These are phyloP conservation scores for Drosophila sucinea DNA, from an alignment of 1,140 invertebrate genomes.

Conservation along the genomic window DNA sequence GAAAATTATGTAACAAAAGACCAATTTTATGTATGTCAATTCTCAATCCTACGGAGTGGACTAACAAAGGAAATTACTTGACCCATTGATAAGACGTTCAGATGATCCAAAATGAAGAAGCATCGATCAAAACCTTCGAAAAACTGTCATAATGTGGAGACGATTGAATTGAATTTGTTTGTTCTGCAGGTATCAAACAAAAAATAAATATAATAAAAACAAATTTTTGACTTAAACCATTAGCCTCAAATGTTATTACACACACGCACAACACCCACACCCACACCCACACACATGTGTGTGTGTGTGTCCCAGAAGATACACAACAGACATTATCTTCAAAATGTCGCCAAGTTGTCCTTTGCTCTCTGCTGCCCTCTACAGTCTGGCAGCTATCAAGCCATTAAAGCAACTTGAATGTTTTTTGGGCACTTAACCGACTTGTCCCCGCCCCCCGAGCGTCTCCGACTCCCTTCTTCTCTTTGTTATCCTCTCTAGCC, in stretches of 20 bases:
- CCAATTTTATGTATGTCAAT: too few species aligned
- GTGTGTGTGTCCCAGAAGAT: not conserved
- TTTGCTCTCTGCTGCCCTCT: not conserved
- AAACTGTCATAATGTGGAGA: too few species aligned
- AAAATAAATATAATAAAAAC: not conserved
- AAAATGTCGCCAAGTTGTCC: not conserved
- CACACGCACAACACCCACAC: not conserved
- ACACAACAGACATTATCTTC: too few species aligned
- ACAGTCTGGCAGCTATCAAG: not conserved
- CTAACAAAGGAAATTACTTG: too few species aligned
- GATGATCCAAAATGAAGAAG: too few species aligned
- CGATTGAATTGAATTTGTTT: not conserved
- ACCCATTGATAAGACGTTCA: too few species aligned
- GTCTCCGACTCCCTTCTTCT: not conserved
- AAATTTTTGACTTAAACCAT: not conserved
- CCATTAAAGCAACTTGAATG: slow-evolving; percentile 12
- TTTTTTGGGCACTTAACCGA: slow-evolving; percentile 10
- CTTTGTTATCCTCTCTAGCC: not conserved
- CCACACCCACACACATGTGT: not conserved
- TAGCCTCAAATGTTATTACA: not conserved
- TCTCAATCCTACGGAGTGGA: too few species aligned
- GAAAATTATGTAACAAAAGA: too few species aligned
- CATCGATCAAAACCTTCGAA: too few species aligned
- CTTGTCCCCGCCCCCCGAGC: slow-evolving; percentile 7
- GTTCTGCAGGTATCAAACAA: not conserved